Base-by-base conservation (phyloP, 2,888 invertebrate genomes). In the Hypena proboscidalis region DNA sequence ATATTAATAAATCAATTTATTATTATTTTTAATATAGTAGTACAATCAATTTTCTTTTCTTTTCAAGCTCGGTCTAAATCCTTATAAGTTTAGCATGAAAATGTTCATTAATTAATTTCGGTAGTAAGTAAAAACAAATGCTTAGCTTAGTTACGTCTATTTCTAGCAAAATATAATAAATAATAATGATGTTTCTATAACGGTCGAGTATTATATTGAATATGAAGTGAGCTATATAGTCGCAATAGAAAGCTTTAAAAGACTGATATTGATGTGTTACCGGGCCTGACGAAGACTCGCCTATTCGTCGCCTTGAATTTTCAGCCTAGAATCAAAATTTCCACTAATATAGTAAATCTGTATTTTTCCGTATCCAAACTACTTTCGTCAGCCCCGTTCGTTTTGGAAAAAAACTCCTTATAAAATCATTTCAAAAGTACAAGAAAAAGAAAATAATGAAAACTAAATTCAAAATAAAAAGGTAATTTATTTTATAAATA, bases 261-360 rank as follows among this genome's bases (percentile, higher is more conserved):
- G 44, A 67, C 65, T 58, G 57, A 62, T 58, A 63, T 59, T 68
- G 58, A 49, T 67, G 64, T 49, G 75, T 75, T 76, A 76, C 75
- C 75, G 75, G 75, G 74, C 67, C 75, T 76, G 75, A 76, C 74
- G 75, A 76, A 68, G 75, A 68, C 66, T 76, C 75, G 55, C 75
- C 68, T 67, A 67, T 74, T 69, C 75, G 72, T 70, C 75, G 75
- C 75, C 75, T 75, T 75, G 74, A 74, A 75, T 71, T 76, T 63
- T 76, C 75, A 66, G 75, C 74, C 75, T 76, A 76, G 74, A 76
- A 76, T 74, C 64, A 76, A 67, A 76, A 76, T 62, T 49, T 69
- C 69, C 67, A 68, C 72, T 69, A 68, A 63, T 69, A 58, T 74
- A 63, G 60, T 59, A 53, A 49, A 61, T 56, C 57, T 55, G 60